Percentiles rank a stretch among this genome's conserved stretches.
Conservation (phyloP, 2,888 invertebrate species). For the Papilio demoleus region DNA sequence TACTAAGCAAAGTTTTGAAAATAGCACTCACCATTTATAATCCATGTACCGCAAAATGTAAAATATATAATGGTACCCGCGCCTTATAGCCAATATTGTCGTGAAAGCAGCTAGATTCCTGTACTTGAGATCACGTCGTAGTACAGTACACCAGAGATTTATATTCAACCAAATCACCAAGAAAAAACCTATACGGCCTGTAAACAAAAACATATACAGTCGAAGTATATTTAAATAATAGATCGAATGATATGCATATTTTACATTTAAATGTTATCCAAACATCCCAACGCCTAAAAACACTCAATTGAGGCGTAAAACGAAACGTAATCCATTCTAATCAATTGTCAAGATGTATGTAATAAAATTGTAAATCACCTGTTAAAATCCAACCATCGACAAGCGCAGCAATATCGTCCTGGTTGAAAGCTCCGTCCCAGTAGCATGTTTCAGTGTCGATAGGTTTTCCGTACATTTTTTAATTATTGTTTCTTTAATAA, state of each 20-base stretch:
- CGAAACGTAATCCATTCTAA: background rate
- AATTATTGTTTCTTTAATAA: constrained; percentile 9
- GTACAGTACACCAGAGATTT: constrained; percentile 53
- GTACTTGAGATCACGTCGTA: constrained; percentile 64
- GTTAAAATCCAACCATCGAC: constrained; percentile 38
- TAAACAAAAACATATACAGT: background rate
- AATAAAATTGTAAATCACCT: constrained; percentile 24
- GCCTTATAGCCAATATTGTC: constrained; percentile 56
- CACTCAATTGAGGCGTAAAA: background rate
- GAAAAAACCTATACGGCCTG: constrained; percentile 58
- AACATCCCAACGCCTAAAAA: too few species aligned
- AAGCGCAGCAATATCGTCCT: constrained; percentile 18
- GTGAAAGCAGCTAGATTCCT: constrained; percentile 70
- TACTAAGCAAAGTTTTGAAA: too few species aligned
- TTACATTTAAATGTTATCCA: background rate
- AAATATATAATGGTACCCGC: constrained; percentile 44
- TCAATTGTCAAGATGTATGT: background rate
- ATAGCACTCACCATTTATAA: constrained; percentile 33
- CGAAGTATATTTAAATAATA: too few species aligned
- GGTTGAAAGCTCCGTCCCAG: constrained; percentile 39
- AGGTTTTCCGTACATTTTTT: constrained; percentile 36
- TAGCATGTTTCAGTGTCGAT: constrained; percentile 31
- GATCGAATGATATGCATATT: too few species aligned
- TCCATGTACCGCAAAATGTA: constrained; percentile 34
- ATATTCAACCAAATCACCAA: constrained; percentile 57